A percentile compares a stretch with the other conserved stretches of the same genome.
Evolutionary conservation across 2,888 invertebrate species (phyloP).

Genomic region (Phymatocera aterrima): DNA sequence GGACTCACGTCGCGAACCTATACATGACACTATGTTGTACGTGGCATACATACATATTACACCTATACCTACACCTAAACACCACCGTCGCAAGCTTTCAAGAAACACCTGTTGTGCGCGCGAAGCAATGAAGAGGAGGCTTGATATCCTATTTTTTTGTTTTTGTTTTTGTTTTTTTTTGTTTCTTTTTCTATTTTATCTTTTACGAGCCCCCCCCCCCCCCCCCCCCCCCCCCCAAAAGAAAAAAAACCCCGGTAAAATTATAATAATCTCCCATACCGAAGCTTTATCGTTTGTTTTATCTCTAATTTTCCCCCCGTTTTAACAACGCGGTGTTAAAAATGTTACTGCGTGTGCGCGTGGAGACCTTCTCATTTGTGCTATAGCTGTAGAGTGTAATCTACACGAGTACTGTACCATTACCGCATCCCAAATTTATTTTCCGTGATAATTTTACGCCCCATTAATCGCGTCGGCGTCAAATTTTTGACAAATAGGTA

Average conservation of each 20-base stretch:
- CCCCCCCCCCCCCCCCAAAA: too few relatives aligned
- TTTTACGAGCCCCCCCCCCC: too few relatives aligned
- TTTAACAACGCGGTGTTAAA: too few relatives aligned
- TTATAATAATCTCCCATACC: background rate
- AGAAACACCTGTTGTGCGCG: slow-evolving; percentile 34
- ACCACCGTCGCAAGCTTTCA: slow-evolving; percentile 11
- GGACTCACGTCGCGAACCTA: background rate
- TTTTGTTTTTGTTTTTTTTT: background rate
- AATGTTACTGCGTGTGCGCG: background rate
- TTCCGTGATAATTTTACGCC: background rate
- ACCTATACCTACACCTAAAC: too few relatives aligned
- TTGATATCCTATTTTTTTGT: background rate
- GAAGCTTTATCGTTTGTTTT: background rate
- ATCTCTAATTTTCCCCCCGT: background rate
- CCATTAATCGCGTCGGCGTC: background rate
- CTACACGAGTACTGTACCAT: too few relatives aligned
- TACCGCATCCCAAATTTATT: background rate
- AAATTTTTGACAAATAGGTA: background rate
- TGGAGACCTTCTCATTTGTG: background rate
- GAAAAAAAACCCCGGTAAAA: background rate
- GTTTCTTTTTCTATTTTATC: background rate
- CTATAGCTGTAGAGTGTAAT: too few relatives aligned
- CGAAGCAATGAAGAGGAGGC: background rate
- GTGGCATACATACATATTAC: too few relatives aligned
- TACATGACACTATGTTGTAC: too few relatives aligned